These are phyloP conservation scores for Acyrthosiphon pisum DNA, from an alignment of 1,140 invertebrate species.

Conservation along the genomic window DNA sequence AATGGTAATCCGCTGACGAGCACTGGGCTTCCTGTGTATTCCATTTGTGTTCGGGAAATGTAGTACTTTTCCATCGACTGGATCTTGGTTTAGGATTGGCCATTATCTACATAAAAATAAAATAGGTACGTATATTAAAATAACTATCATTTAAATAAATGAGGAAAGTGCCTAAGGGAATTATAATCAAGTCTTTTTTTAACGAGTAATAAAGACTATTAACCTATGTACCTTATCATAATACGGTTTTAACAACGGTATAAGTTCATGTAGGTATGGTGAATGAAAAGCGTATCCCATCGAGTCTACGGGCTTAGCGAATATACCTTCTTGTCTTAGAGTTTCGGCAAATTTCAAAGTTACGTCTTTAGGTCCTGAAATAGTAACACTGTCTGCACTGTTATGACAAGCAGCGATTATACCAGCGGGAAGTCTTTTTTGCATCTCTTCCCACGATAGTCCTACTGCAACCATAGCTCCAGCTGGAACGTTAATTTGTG, in stretches of 20 bases:
- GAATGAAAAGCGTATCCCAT: conserved; percentile 84
- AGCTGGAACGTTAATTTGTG: conserved; percentile 66
- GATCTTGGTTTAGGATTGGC: conserved; percentile 66
- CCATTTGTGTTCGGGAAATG: conserved; percentile 66
- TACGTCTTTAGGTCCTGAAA: conserved; percentile 80
- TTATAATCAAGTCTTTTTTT: not conserved
- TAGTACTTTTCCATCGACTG: conserved; percentile 70
- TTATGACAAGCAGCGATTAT: conserved; percentile 89
- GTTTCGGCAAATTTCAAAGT: conserved; percentile 75
- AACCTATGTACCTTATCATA: conserved; percentile 28
- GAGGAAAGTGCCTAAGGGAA: not conserved
- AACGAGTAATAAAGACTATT: not conserved
- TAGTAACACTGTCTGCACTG: conserved; percentile 80
- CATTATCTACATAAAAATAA: conserved; percentile 65
- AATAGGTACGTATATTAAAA: not conserved
- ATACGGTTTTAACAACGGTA: conserved; percentile 29
- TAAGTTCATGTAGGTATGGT: not conserved
- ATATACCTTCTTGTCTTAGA: conserved; percentile 76
- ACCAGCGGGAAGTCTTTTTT: conserved; percentile 69
- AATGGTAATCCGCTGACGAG: conserved; percentile 74
- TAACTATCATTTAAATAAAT: not conserved
- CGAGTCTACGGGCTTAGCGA: conserved; percentile 81
- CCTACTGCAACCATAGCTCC: conserved; percentile 58
- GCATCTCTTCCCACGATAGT: conserved; percentile 64
- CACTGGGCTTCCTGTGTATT: conserved; percentile 64